These are phyloP conservation scores for Triplophysa tibetana DNA, from an alignment of 2,113 vertebrate species.

Conservation along the genomic window DNA sequence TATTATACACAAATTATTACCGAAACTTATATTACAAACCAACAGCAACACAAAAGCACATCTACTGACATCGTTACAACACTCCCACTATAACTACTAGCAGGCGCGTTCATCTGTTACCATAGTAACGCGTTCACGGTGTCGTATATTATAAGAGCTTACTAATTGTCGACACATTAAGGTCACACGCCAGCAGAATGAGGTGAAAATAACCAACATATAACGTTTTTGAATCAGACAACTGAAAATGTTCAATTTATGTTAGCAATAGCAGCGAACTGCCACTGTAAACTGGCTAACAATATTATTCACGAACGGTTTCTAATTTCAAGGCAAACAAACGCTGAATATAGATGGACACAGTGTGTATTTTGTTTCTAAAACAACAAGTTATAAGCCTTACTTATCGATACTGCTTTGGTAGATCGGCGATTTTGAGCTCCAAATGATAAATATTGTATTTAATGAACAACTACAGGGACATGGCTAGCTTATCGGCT, in stretches of 20 bases:
- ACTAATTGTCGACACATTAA: slow-evolving; percentile 11
- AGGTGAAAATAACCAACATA: background rate
- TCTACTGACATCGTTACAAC: background rate
- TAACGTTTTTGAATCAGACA: background rate
- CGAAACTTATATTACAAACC: background rate
- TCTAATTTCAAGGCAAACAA: background rate
- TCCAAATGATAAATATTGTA: background rate
- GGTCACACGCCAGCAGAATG: background rate
- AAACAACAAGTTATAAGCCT: background rate
- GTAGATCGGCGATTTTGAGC: background rate
- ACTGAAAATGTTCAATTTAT: too few relatives aligned
- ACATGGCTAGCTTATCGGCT: slow-evolving; percentile 18
- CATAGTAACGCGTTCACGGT: background rate
- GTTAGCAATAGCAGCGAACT: background rate
- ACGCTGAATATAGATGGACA: background rate
- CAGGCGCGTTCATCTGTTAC: background rate
- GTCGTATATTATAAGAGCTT: background rate
- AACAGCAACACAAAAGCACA: background rate
- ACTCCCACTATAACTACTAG: background rate
- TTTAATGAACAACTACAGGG: background rate
- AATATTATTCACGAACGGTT: background rate
- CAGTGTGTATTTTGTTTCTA: background rate
- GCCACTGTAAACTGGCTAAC: background rate
- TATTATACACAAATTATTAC: background rate
- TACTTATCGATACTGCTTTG: background rate